Evolutionary conservation across 2,797 vertebrate genomes (phyloP).

Genomic region (Diceros bicornis): DNA sequence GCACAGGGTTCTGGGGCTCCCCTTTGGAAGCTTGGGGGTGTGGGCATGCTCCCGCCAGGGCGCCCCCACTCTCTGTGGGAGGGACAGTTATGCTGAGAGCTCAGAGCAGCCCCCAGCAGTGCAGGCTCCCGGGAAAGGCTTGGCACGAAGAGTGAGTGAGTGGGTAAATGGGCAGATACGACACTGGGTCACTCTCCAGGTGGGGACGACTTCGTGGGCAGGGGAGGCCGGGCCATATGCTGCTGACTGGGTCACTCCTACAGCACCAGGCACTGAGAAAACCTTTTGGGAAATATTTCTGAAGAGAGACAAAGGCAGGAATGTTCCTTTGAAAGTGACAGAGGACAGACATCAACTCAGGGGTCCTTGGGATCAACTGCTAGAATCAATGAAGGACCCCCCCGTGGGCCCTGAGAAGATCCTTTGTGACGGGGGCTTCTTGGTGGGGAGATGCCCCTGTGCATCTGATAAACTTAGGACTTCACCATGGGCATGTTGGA

Average conservation of each 20-base stretch:
- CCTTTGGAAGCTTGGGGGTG: fast-evolving
- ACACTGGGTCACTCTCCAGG: too few relatives aligned
- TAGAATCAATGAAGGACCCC: neutral
- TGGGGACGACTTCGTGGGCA: neutral
- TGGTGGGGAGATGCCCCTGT: too few relatives aligned
- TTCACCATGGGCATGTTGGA: neutral
- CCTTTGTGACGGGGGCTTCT: neutral
- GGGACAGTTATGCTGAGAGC: neutral
- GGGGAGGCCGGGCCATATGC: fast-evolving
- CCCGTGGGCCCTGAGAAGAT: neutral
- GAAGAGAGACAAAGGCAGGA: neutral
- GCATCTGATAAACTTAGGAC: neutral
- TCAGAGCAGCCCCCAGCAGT: neutral
- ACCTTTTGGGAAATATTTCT: neutral
- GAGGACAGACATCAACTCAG: neutral
- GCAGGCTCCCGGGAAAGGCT: neutral
- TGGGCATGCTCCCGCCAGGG: neutral
- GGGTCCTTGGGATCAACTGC: neutral
- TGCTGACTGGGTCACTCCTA: fast-evolving
- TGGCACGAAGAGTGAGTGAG: neutral
- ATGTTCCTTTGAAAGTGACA: neutral
- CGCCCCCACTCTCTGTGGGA: neutral
- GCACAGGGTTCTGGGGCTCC: neutral
- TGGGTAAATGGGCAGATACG: neutral
- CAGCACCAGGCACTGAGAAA: fast-evolving